A percentile compares a stretch with the other conserved stretches of the same genome.
Evolutionary conservation across 2,797 vertebrate species (phyloP).

Genomic region (Megaceryle alcyon): DNA sequence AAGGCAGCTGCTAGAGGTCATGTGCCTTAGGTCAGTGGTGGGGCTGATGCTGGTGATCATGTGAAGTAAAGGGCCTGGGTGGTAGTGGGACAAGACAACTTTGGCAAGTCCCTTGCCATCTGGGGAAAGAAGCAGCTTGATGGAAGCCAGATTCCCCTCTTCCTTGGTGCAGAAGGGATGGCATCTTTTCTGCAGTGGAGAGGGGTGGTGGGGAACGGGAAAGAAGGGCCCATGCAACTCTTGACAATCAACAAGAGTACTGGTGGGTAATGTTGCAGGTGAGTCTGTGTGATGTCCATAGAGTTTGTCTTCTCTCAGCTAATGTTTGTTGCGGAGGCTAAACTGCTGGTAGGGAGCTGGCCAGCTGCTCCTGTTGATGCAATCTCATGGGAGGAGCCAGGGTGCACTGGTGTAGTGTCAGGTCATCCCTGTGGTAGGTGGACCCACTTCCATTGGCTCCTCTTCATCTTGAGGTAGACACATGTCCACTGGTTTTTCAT

Average conservation of each 20-base stretch:
- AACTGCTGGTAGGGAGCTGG: background rate
- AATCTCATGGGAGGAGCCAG: background rate
- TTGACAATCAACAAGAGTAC: background rate
- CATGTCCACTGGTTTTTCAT: background rate
- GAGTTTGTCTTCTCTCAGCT: background rate
- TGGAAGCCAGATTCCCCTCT: background rate
- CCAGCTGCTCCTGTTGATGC: accelerated
- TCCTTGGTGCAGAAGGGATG: background rate
- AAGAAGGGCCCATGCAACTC: background rate
- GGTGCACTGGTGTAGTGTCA: background rate
- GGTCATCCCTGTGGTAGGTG: background rate
- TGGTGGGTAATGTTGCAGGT: background rate
- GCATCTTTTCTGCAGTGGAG: background rate
- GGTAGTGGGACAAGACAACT: background rate
- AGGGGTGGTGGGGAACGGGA: accelerated
- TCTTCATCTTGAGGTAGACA: background rate
- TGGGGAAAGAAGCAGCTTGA: background rate
- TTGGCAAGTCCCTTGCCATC: accelerated
- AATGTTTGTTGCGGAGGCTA: accelerated
- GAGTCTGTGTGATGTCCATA: background rate
- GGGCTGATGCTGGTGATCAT: background rate
- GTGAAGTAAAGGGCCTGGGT: background rate
- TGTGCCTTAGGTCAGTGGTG: background rate
- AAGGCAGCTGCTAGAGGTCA: background rate
- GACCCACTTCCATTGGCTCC: background rate